Percentiles rank a stretch among this genome's conserved stretches.
These are phyloP conservation scores for Tupaia tana DNA, from an alignment of 2,113 vertebrate species.

Conservation along the genomic window DNA sequence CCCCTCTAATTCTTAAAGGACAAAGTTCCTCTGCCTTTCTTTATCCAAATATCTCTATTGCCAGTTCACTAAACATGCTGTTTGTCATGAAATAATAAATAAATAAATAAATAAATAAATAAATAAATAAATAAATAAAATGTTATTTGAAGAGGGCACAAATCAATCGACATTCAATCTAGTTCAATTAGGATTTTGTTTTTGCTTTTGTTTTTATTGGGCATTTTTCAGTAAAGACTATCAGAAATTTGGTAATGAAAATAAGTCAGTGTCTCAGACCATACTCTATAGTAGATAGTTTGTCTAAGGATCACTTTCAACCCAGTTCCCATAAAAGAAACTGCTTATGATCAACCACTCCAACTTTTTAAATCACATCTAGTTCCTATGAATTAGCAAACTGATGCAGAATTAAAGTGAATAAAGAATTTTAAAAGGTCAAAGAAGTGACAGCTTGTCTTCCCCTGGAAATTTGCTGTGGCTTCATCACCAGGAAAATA, in stretches of 20 bases:
- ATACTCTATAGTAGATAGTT: background rate
- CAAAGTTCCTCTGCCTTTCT: too few species aligned
- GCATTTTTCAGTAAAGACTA: background rate
- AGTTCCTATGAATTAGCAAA: constrained; percentile 14
- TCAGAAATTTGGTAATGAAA: constrained; percentile 48
- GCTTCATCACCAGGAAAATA: constrained; percentile 66
- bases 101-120: too few species aligned
- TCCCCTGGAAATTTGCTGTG: constrained; percentile 65
- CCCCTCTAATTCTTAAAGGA: too few species aligned
- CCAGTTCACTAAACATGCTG: too few species aligned
- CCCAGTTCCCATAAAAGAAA: background rate
- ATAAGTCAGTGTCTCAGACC: background rate
- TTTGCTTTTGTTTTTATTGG: background rate
- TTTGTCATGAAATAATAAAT: too few species aligned
- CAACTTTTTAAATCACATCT: background rate
- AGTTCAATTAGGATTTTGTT: background rate
- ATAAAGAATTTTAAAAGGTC: constrained; percentile 57
- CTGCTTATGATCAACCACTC: background rate
- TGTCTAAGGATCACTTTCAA: constrained; percentile 13
- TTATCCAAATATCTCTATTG: too few species aligned
- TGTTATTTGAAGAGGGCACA: background rate
- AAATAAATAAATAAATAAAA: too few species aligned
- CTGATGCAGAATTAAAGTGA: constrained; percentile 28
- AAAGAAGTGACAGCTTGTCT: constrained; percentile 60
- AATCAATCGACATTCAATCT: background rate